phyloP scores from a whole-genome alignment of 2,888 invertebrate species.

The Diploptera punctata region DNA sequence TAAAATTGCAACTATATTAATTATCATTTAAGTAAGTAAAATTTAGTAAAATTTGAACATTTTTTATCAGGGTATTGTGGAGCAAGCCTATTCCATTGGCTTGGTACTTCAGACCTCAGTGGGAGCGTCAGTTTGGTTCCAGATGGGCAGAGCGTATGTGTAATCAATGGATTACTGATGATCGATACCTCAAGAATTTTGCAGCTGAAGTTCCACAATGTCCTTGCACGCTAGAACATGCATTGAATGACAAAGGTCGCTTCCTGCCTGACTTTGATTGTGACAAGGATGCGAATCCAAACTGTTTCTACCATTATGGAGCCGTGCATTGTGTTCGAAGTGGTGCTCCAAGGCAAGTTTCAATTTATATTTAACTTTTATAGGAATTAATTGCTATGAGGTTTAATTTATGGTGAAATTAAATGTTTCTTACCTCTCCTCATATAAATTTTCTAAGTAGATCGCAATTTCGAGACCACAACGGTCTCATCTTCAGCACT shows the following conservation, averaged over 20 bases:
- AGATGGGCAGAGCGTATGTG: constrained; percentile 87
- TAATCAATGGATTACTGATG: constrained; percentile 88
- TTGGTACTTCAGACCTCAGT: constrained; percentile 92
- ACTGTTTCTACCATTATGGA: constrained; percentile 86
- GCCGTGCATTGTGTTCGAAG: constrained; percentile 93
- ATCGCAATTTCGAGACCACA: no score
- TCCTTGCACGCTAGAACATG: constrained; percentile 92
- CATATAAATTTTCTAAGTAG: no score
- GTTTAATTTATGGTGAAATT: no score
- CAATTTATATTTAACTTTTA: no score
- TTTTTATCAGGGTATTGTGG: constrained; percentile 73
- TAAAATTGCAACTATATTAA: no score
- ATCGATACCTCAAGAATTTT: constrained; percentile 83
- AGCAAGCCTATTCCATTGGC: constrained; percentile 89
- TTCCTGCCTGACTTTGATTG: constrained; percentile 90
- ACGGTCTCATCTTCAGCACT: no score
- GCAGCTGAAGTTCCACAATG: constrained; percentile 83
- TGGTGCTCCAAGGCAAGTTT: constrained; percentile 83
- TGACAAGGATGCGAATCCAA: constrained; percentile 89
- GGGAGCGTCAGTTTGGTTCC: constrained; percentile 79
- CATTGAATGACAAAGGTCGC: constrained; percentile 88
- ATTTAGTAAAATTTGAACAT: no score
- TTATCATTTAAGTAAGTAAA: no score
- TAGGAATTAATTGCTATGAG: no score
- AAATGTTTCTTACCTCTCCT: no score